phyloP scores from a whole-genome alignment of 2,888 invertebrate genomes.

The Sipha maydis region DNA sequence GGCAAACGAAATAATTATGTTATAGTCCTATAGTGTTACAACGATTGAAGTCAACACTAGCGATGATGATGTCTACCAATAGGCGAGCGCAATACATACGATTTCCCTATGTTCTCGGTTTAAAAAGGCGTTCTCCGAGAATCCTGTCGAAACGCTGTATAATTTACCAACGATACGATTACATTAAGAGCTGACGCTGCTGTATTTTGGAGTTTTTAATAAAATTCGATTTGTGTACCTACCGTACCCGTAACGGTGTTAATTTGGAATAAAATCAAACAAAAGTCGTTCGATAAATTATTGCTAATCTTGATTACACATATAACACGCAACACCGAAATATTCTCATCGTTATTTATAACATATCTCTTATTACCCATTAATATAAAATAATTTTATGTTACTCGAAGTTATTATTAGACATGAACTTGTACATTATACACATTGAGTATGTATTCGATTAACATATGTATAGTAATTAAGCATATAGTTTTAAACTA shows the following conservation, averaged over 20 bases:
- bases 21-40: too few species aligned
- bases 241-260: background rate
- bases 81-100: background rate
- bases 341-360: too few species aligned
- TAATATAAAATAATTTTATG: too few species aligned
- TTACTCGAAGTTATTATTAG: too few species aligned
- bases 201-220: background rate
- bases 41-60: too few species aligned
- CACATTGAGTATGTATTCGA: too few species aligned
- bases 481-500: too few species aligned
- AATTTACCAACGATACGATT: background rate
- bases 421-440: too few species aligned
- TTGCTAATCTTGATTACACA: background rate
- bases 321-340: background rate
- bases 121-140: background rate
- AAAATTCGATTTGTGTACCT: background rate
- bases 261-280: background rate
- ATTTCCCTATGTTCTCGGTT: background rate
- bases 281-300: slow-evolving; percentile 4
- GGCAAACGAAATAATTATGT: background rate
- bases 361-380: too few species aligned
- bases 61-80: background rate
- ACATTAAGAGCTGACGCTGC: background rate
- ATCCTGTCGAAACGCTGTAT: background rate
- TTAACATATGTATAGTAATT: too few species aligned